Base-by-base conservation (phyloP, 2,113 vertebrate species). In the Phasianus colchicus region DNA sequence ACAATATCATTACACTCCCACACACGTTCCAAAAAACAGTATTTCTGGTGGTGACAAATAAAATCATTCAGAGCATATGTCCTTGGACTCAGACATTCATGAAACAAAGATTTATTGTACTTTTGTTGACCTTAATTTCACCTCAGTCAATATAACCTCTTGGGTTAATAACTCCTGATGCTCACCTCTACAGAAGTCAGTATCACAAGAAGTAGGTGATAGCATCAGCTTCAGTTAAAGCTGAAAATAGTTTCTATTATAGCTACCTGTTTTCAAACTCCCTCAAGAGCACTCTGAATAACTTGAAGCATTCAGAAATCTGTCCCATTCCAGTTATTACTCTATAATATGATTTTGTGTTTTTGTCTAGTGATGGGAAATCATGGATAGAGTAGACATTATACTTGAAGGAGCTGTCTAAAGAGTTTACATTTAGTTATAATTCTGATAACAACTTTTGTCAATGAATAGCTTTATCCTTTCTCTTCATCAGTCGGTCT, bases 211-310 rank as follows among this genome's bases (percentile, higher is more conserved):
- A 8, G 1, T 34, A 34, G 82, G 25, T 30, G 75, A 85, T 83
- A 86, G 73, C 55, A 74, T 43, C 66, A 60, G 70, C 50, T 83
- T 81, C 73, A 78, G 65, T 70, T 88, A 88, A 89, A 85, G 65
- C 18, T 93, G 87, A 96, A 96, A 93, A 90, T 66, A 87, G 55
- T 86, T 95, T 91, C 89, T n/a, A 91, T 96, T 95, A 94, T 5
- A 89, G 64, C 42, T 80, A 69, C 58, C 45, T 80, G 55, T 64
- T 94, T 93, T 70, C 73, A 94, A 29, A 81, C 38, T 81, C 57
- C n/a, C 24, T 81, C 42, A 73, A 9, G 25, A 80, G 58, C 50
- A 76, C 42, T 86, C 40, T 50, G 24, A 85, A 76, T 82, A 72
- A 73, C 65, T 57, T 55, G 72, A 82, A 79, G 34, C 38, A 88